Evolutionary conservation across 1,140 invertebrate species (phyloP).

Genomic region (Drosophila elegans): DNA sequence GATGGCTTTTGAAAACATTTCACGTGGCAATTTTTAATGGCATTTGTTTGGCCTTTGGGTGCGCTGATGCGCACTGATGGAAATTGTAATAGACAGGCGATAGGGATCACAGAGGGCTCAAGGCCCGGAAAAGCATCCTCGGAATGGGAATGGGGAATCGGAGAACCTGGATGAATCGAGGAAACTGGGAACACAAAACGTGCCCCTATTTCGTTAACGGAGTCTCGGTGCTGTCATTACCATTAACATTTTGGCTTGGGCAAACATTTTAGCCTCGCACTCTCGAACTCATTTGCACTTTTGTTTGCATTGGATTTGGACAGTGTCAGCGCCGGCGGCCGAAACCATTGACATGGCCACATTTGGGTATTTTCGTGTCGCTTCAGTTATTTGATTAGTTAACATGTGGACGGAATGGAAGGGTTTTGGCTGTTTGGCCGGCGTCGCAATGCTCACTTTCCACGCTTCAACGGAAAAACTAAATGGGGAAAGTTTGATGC

Average conservation of each 20-base stretch:
- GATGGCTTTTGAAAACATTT: constrained; percentile 46
- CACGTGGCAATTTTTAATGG: constrained; percentile 57
- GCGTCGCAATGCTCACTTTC: constrained; percentile 27
- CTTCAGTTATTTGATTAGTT: constrained; percentile 62
- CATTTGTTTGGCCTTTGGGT: constrained; percentile 17
- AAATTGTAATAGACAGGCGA: constrained; percentile 15
- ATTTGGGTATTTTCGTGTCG: constrained; percentile 46
- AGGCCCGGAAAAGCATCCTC: too few relatives aligned
- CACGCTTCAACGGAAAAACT: constrained; percentile 25
- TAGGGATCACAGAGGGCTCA: background rate
- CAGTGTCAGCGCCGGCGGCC: constrained; percentile 47
- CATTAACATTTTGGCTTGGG: constrained; percentile 68
- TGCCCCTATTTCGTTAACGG: constrained; percentile 47
- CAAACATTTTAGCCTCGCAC: constrained; percentile 66
- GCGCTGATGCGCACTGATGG: constrained; percentile 21
- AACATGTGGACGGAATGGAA: constrained; percentile 31
- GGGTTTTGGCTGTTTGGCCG: constrained; percentile 26
- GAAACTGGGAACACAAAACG: background rate
- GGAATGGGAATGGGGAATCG: background rate
- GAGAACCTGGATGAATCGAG: too few relatives aligned
- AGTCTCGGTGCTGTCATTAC: constrained; percentile 70
- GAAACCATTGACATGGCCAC: constrained; percentile 48
- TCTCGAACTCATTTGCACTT: constrained; percentile 54
- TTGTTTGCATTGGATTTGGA: constrained; percentile 61
- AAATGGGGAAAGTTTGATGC: constrained; percentile 51